A percentile compares a stretch with the other conserved stretches of the same genome.
phyloP scores from a whole-genome alignment of 2,113 vertebrate genomes.

The Eulacestoma nigropectus region DNA sequence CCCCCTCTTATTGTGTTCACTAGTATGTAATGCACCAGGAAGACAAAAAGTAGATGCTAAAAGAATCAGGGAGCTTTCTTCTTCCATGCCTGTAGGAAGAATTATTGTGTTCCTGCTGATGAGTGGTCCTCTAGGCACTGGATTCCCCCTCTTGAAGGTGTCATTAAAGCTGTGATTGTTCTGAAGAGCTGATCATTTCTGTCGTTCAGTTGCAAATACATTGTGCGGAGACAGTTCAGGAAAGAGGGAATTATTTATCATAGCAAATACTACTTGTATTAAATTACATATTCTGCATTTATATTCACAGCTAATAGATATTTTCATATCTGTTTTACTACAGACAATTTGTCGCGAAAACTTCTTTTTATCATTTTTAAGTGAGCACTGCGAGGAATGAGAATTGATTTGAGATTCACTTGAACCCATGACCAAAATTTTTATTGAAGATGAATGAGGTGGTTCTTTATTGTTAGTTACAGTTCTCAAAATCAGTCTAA shows the following conservation, averaged over 20 bases:
- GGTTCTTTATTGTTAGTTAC: background rate
- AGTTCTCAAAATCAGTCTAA: background rate
- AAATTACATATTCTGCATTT: background rate
- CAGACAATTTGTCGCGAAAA: background rate
- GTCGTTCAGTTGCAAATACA: background rate
- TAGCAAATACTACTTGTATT: background rate
- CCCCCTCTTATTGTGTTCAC: background rate
- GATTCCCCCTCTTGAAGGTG: background rate
- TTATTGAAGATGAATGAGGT: background rate
- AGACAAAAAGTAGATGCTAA: background rate
- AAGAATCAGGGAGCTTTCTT: background rate
- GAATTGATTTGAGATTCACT: background rate
- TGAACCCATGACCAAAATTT: background rate
- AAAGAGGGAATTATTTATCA: background rate
- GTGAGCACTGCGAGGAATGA: background rate
- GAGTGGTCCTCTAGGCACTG: background rate
- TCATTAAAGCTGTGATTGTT: background rate
- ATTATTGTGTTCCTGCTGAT: background rate
- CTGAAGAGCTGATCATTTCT: background rate
- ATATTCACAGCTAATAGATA: background rate
- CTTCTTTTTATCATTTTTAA: background rate
- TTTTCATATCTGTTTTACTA: background rate
- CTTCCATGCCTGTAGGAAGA: background rate
- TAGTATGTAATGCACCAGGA: background rate
- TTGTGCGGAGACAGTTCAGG: background rate